A percentile compares a stretch with the other conserved stretches of the same genome.
These are phyloP conservation scores for Cacatua alba DNA, from an alignment of 2,113 vertebrate genomes.

Conservation along the genomic window DNA sequence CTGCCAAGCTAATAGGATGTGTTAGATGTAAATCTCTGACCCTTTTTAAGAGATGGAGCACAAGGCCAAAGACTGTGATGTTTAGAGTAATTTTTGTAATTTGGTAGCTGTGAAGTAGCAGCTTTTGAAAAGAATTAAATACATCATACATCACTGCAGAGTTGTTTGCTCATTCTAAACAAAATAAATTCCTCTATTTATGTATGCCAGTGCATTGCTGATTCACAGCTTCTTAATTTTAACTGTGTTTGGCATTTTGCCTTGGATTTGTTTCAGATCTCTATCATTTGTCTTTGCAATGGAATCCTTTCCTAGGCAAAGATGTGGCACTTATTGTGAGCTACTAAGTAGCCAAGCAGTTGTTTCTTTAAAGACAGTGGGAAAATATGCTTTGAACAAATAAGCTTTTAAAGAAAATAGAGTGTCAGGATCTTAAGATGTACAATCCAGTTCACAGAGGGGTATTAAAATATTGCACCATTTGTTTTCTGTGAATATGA, in stretches of 20 bases:
- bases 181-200: slow-evolving; percentile 42
- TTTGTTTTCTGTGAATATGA: neutral
- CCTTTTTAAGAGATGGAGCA: neutral
- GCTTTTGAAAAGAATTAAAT: neutral
- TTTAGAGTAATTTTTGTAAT: neutral
- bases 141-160: neutral
- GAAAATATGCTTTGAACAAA: slow-evolving; percentile 33
- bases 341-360: neutral
- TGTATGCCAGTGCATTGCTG: slow-evolving; percentile 3
- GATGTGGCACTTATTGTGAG: slow-evolving; percentile 17
- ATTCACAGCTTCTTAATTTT: slow-evolving; percentile 34
- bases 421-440: neutral
- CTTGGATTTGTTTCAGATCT: neutral
- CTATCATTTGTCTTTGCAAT: slow-evolving; percentile 1
- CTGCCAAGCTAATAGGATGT: neutral
- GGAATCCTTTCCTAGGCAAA: neutral
- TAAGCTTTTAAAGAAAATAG: neutral
- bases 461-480: neutral
- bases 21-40: neutral
- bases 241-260: neutral
- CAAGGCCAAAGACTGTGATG: neutral
- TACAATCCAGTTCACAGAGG: neutral
- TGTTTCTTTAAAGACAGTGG: neutral
- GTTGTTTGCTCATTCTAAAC: slow-evolving; percentile 1
- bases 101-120: neutral